Conservation (phyloP, 1,140 invertebrate genomes). For the Sarcophaga peregrina region DNA sequence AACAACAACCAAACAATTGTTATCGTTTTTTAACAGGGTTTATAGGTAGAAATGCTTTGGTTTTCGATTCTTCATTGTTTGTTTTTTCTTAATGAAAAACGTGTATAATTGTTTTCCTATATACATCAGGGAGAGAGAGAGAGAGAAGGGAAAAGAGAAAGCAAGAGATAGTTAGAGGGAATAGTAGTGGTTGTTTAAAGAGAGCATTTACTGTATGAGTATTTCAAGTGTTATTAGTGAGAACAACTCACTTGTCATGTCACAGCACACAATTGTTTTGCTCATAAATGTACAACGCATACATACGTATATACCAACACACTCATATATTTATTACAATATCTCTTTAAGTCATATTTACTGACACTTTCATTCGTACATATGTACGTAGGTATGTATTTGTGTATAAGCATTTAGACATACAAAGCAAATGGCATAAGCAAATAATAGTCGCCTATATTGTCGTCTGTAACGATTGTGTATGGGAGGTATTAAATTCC, state of each 20-base stretch:
- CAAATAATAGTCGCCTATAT: background rate
- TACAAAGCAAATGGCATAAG: background rate
- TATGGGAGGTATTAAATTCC: background rate
- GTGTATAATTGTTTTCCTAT: too few species aligned
- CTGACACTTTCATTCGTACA: background rate
- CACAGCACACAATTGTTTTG: constrained; percentile 26
- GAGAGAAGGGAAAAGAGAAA: too few species aligned
- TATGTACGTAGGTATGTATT: background rate
- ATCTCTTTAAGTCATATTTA: background rate
- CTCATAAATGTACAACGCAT: background rate
- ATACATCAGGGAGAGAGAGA: too few species aligned
- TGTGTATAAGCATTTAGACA: too few species aligned
- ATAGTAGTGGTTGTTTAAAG: too few species aligned
- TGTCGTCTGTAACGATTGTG: background rate
- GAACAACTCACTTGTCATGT: constrained; percentile 34
- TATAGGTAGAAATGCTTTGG: background rate
- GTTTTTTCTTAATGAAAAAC: too few species aligned
- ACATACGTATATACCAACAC: background rate
- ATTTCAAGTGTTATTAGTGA: constrained; percentile 30
- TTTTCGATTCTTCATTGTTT: too few species aligned
- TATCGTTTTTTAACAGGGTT: background rate
- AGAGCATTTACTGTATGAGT: background rate
- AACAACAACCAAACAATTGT: background rate
- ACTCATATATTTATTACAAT: background rate
- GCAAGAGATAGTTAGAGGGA: too few species aligned